phyloP scores from a whole-genome alignment of 1,140 invertebrate species.

The Stegodyphus dumicola region DNA sequence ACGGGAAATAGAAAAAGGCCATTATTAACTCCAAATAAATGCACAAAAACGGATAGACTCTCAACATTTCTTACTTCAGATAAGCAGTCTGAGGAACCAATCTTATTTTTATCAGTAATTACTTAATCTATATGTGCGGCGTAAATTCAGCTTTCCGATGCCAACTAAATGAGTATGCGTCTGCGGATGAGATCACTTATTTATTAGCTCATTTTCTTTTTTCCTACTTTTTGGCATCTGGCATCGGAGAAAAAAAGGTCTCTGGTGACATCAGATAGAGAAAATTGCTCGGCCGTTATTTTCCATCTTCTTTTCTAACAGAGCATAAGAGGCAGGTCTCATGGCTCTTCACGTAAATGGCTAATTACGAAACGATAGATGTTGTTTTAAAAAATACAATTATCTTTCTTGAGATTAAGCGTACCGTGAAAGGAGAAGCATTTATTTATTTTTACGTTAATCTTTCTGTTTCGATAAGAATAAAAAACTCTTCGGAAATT shows the following conservation, averaged over 20 bases:
- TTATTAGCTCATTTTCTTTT: slow-evolving; percentile 25
- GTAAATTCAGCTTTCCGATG: slow-evolving; percentile 9
- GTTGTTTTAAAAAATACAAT: no score
- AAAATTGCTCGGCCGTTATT: neutral
- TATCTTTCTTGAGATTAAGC: no score
- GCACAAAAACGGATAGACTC: no score
- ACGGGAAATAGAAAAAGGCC: no score
- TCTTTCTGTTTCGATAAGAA: no score
- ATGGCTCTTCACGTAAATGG: neutral
- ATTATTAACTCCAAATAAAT: no score
- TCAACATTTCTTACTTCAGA: neutral
- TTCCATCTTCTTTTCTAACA: neutral
- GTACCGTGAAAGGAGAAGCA: no score
- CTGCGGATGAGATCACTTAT: slow-evolving; percentile 42
- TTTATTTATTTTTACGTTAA: no score
- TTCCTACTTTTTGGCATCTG: slow-evolving; percentile 33
- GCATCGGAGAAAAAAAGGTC: slow-evolving; percentile 1
- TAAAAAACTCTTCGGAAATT: no score
- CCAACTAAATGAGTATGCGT: slow-evolving; percentile 37
- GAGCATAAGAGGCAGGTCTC: no score
- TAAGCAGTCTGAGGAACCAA: neutral
- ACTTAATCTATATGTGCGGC: slow-evolving; percentile 38
- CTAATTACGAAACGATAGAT: slow-evolving; percentile 38
- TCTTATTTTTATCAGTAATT: slow-evolving; percentile 40
- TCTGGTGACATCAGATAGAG: neutral